Percentiles rank a stretch among this genome's conserved stretches.
These are phyloP conservation scores for Valencia hispanica DNA, from an alignment of 2,797 vertebrate species.

Conservation along the genomic window DNA sequence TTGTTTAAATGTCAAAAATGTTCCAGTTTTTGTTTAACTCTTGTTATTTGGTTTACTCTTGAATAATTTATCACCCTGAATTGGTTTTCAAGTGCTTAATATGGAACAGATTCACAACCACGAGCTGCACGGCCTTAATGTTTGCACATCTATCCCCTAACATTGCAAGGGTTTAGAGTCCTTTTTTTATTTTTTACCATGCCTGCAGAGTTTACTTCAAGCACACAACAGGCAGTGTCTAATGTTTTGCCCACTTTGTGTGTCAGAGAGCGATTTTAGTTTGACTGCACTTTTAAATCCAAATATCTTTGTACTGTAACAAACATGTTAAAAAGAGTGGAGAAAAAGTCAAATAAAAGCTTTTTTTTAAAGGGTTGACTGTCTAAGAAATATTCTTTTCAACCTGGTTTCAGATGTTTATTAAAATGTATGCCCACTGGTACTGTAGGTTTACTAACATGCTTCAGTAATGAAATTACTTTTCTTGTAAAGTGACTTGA, in stretches of 20 bases:
- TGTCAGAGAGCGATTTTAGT: constrained; percentile 40
- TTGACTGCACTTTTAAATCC: constrained; percentile 64
- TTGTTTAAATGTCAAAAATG: constrained; percentile 18
- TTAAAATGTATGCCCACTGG: not conserved
- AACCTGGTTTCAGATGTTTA: not conserved
- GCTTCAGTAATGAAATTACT: too few relatives aligned
- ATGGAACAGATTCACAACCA: not conserved
- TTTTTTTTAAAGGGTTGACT: not conserved
- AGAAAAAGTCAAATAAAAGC: constrained; percentile 55
- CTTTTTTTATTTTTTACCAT: not conserved
- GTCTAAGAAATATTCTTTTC: not conserved
- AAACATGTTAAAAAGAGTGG: constrained; percentile 9
- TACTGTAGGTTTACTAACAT: not conserved
- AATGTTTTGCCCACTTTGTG: constrained; percentile 31
- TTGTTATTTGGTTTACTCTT: constrained; percentile 9
- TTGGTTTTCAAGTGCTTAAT: constrained; percentile 4
- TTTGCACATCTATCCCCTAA: constrained; percentile 45
- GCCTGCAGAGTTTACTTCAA: constrained; percentile 43
- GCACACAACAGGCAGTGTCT: constrained; percentile 42
- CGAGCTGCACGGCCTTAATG: not conserved
- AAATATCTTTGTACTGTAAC: constrained; percentile 74
- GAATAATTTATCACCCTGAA: constrained; percentile 7
- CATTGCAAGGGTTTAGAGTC: not conserved
- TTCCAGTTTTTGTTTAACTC: constrained; percentile 9
- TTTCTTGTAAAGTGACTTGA: too few relatives aligned